These are phyloP conservation scores for Oryzias dopingdopingensis DNA, from an alignment of 2,797 vertebrate species.

Conservation along the genomic window DNA sequence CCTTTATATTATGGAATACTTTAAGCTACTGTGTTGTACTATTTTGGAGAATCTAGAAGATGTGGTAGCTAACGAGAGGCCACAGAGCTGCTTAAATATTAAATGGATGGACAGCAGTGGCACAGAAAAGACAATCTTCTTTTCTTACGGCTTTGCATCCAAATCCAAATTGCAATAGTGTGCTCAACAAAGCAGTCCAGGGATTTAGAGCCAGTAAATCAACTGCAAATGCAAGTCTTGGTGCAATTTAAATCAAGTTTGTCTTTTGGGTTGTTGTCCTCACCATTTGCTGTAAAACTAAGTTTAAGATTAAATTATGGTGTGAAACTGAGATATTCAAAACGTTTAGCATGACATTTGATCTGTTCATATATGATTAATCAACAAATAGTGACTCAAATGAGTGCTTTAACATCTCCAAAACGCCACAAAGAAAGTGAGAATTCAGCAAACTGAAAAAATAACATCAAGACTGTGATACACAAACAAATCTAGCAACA, in stretches of 20 bases:
- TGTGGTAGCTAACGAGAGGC: conserved; percentile 29
- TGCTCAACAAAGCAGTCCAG: conserved; percentile 46
- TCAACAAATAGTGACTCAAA: no score
- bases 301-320: not conserved
- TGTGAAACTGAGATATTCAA: not conserved
- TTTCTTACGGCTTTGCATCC: conserved; percentile 58
- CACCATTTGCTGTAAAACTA: not conserved
- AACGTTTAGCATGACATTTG: no score
- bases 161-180: conserved; percentile 62
- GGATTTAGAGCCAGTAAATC: conserved; percentile 56
- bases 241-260: conserved; percentile 14
- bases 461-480: no score
- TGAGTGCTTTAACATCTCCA: no score
- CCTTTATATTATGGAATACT: conserved; percentile 14
- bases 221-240: conserved; percentile 19
- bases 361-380: no score
- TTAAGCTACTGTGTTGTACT: conserved; percentile 19
- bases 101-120: conserved; percentile 53
- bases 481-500: no score
- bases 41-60: conserved; percentile 34
- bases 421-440: no score
- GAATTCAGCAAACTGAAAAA: no score
- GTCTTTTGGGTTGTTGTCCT: not conserved
- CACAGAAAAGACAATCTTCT: conserved; percentile 64
- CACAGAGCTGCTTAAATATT: conserved; percentile 68